phyloP scores from a whole-genome alignment of 2,888 invertebrate genomes.

The Scrobipalpa costella region DNA sequence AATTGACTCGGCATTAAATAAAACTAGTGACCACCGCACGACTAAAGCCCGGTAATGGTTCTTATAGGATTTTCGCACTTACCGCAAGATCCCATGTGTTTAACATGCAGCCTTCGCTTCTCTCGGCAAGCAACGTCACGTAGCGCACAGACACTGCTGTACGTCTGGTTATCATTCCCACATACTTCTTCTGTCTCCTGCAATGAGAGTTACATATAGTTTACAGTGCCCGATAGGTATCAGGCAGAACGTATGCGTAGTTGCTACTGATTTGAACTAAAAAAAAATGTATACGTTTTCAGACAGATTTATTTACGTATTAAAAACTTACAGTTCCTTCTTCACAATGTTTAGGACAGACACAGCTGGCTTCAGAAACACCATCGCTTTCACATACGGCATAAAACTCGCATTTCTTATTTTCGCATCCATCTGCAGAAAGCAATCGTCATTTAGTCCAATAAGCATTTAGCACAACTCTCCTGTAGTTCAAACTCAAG shows the following conservation, averaged over 20 bases:
- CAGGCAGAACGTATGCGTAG: no score
- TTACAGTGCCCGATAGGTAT: no score
- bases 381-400: slow-evolving; percentile 86
- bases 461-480: no score
- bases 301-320: not conserved
- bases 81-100: slow-evolving; percentile 94
- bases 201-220: not conserved
- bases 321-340: slow-evolving; percentile 70
- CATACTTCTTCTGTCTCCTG: slow-evolving; percentile 87
- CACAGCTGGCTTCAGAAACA: slow-evolving; percentile 81
- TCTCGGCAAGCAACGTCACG: slow-evolving; percentile 89
- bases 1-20: no score
- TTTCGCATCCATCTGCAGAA: slow-evolving; percentile 87
- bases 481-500: no score
- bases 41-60: no score
- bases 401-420: slow-evolving; percentile 89
- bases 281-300: no score
- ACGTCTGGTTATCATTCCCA: slow-evolving; percentile 92
- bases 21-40: no score
- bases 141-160: slow-evolving; percentile 92
- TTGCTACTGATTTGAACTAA: no score
- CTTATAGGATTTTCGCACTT: slow-evolving; percentile 62
- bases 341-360: slow-evolving; percentile 83
- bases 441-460: not conserved
- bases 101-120: slow-evolving; percentile 86